Percentiles rank a stretch among this genome's conserved stretches.
These are phyloP conservation scores for Orientallactaga bullata DNA, from an alignment of 2,113 vertebrate species.

Conservation along the genomic window DNA sequence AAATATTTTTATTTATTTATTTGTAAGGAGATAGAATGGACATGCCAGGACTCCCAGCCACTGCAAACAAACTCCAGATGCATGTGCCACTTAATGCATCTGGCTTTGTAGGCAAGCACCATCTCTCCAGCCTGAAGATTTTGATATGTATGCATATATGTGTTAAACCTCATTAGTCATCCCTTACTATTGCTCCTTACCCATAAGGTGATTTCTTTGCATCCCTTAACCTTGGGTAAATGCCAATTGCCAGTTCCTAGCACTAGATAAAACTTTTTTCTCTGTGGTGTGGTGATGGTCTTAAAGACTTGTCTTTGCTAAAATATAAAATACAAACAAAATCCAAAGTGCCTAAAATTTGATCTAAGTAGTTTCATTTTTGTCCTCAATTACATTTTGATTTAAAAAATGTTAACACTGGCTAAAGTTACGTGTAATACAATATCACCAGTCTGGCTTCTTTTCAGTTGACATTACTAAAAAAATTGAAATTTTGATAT, in stretches of 20 bases:
- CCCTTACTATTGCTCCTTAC: background rate
- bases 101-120: no score
- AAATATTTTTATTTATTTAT: no score
- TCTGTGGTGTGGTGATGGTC: background rate
- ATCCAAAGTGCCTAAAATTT: constrained; percentile 5
- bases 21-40: no score
- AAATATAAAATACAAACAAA: constrained; percentile 12
- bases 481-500: background rate
- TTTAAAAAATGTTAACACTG: background rate
- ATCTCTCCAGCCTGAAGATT: background rate
- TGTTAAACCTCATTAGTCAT: background rate
- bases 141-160: background rate
- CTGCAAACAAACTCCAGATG: no score
- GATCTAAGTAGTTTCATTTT: background rate
- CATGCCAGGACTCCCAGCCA: no score
- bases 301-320: constrained; percentile 4
- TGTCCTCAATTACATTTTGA: background rate
- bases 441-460: background rate
- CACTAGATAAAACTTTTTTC: background rate
- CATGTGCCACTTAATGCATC: no score
- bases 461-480: background rate
- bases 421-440: background rate
- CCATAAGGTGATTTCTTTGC: background rate
- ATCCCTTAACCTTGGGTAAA: background rate
- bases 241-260: background rate